These are phyloP conservation scores for Hemichromis elongatus DNA, from an alignment of 2,113 vertebrate genomes.

Conservation along the genomic window DNA sequence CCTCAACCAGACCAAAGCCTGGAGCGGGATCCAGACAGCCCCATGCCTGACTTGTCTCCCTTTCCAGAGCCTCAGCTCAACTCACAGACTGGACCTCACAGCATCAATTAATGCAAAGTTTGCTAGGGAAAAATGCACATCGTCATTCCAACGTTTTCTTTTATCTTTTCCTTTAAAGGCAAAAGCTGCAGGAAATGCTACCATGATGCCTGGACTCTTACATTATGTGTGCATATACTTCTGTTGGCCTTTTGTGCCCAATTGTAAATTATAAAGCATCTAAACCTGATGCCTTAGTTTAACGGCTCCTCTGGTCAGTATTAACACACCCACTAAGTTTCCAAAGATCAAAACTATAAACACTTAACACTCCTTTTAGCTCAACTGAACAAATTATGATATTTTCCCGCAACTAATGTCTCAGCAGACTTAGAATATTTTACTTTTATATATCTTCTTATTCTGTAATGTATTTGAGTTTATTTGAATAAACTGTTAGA, in stretches of 20 bases:
- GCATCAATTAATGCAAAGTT: slow-evolving; percentile 66
- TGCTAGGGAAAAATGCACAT: background rate
- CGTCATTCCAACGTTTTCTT: background rate
- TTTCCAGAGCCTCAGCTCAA: slow-evolving; percentile 71
- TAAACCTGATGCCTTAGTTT: slow-evolving; percentile 52
- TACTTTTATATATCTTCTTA: slow-evolving; percentile 60
- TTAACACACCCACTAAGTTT: slow-evolving; percentile 27
- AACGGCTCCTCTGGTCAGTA: slow-evolving; percentile 33
- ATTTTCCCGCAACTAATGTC: slow-evolving; percentile 17
- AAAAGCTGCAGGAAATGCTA: slow-evolving; percentile 7
- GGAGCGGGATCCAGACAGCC: slow-evolving; percentile 54
- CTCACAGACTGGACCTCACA: slow-evolving; percentile 75
- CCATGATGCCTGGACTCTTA: background rate
- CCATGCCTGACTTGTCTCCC: slow-evolving; percentile 23
- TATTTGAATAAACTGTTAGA: slow-evolving; percentile 60
- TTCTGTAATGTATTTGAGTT: slow-evolving; percentile 53
- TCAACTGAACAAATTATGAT: background rate
- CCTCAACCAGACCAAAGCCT: slow-evolving; percentile 58
- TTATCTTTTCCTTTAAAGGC: background rate
- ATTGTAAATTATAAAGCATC: slow-evolving; percentile 30
- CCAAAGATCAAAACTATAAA: slow-evolving; percentile 19
- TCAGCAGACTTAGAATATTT: slow-evolving; percentile 35
- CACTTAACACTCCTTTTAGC: slow-evolving; percentile 23
- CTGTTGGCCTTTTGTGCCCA: slow-evolving; percentile 27
- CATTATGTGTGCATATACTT: slow-evolving; percentile 17